Conservation (phyloP, 2,797 vertebrate species). For the Presbytis comata region DNA sequence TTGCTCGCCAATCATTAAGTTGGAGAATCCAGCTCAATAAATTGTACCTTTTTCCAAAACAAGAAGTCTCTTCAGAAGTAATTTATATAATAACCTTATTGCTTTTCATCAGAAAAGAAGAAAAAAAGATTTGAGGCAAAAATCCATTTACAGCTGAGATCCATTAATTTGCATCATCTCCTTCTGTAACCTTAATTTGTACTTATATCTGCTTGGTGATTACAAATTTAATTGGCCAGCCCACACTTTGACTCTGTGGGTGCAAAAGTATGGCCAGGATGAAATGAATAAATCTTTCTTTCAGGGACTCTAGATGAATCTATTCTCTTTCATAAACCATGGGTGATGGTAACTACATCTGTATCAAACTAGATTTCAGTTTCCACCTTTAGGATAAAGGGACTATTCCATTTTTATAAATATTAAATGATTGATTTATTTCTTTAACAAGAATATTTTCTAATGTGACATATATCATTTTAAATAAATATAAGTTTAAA, state of each 20-base stretch:
- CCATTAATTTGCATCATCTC: neutral
- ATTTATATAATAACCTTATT: slow-evolving; percentile 60
- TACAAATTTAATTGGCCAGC: neutral
- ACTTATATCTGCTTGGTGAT: neutral
- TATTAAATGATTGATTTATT: slow-evolving; percentile 55
- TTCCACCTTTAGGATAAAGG: slow-evolving; percentile 37
- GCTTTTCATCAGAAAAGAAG: slow-evolving; percentile 4
- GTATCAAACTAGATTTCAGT: neutral
- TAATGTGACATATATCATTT: slow-evolving; percentile 44
- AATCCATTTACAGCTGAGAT: slow-evolving; percentile 55
- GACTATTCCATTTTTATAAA: slow-evolving; percentile 57
- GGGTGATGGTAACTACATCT: neutral
- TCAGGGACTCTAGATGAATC: neutral
- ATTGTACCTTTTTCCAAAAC: slow-evolving; percentile 52
- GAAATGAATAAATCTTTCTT: slow-evolving; percentile 1
- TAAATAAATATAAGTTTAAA: neutral
- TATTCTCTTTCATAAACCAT: neutral
- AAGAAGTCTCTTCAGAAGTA: slow-evolving; percentile 55
- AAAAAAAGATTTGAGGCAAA: slow-evolving; percentile 49
- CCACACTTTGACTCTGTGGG: neutral
- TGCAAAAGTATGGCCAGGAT: neutral
- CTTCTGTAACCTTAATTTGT: neutral
- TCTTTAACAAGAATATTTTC: slow-evolving; percentile 64
- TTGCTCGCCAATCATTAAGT: neutral
- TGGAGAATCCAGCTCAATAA: slow-evolving; percentile 28